Percentiles rank a stretch among this genome's conserved stretches.
Conservation (phyloP, 1,140 invertebrate species). For the Drosophila insularis region DNA sequence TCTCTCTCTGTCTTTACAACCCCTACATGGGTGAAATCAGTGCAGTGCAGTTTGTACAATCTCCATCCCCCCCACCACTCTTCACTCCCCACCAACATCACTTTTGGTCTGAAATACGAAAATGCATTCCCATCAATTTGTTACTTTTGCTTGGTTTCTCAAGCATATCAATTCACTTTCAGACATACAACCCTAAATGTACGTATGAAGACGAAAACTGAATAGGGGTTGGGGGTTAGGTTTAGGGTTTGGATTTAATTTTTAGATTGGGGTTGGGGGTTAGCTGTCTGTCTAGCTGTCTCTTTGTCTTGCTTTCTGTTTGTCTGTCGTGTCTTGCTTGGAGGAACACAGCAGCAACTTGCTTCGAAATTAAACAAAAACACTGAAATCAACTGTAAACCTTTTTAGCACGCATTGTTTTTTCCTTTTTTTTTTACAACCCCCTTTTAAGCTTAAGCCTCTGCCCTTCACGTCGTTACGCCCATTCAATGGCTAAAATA, state of each 20-base stretch:
- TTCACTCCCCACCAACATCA: not conserved
- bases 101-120: not conserved
- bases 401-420: slow-evolving; percentile 72
- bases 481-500: slow-evolving; percentile 59
- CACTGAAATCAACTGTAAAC: slow-evolving; percentile 66
- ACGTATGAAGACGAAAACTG: slow-evolving; percentile 28
- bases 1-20: not conserved
- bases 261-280: slow-evolving; percentile 13
- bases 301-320: slow-evolving; percentile 4
- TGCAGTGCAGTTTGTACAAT: slow-evolving; percentile 41
- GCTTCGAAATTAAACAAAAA: slow-evolving; percentile 71
- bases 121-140: slow-evolving; percentile 67
- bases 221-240: slow-evolving; percentile 1
- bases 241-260: not conserved
- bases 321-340: slow-evolving; percentile 26
- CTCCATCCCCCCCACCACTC: slow-evolving; percentile 6
- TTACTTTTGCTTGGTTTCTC: slow-evolving; percentile 76
- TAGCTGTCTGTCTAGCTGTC: slow-evolving; percentile 23
- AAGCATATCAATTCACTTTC: slow-evolving; percentile 78
- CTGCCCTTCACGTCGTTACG: slow-evolving; percentile 32
- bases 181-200: slow-evolving; percentile 33
- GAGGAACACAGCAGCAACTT: slow-evolving; percentile 60
- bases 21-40: slow-evolving; percentile 41
- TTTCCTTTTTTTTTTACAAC: slow-evolving; percentile 22
- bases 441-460: slow-evolving; percentile 1